Percentiles rank a stretch among this genome's conserved stretches.
phyloP scores from a whole-genome alignment of 2,113 vertebrate genomes.

The Stictonetta naevosa region DNA sequence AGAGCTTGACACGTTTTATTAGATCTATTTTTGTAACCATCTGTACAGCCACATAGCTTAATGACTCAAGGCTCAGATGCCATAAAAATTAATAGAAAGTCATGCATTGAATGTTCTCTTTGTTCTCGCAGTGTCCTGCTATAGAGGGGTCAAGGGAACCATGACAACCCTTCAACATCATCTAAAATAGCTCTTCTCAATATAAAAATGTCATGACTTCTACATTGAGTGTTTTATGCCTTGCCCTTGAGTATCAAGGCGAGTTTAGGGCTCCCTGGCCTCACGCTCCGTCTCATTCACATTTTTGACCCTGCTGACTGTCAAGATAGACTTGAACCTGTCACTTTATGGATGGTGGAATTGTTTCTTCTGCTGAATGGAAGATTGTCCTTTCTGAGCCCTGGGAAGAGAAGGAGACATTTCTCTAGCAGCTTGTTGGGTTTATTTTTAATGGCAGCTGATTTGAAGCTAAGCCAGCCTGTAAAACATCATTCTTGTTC shows the following conservation, averaged over 20 bases:
- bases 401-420: not conserved
- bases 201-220: constrained; percentile 58
- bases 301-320: constrained; percentile 15
- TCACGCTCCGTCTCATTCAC: not conserved
- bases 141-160: constrained; percentile 48
- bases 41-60: constrained; percentile 18
- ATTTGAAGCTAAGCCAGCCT: not conserved
- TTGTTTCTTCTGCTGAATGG: constrained; percentile 44
- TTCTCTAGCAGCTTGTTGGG: not conserved
- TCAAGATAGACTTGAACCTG: constrained; percentile 51
- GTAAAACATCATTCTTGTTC: not conserved
- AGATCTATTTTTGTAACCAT: constrained; percentile 39
- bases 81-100: constrained; percentile 53
- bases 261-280: not conserved
- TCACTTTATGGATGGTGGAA: not conserved
- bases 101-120: constrained; percentile 40
- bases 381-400: not conserved
- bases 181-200: constrained; percentile 58
- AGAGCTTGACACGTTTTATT: not conserved
- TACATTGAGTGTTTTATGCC: constrained; percentile 23
- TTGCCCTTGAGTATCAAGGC: constrained; percentile 15
- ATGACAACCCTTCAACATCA: constrained; percentile 33
- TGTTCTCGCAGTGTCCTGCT: constrained; percentile 26
- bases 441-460: not conserved
- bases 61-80: constrained; percentile 11